Base-by-base conservation (phyloP, 2,113 vertebrate species). In the Dromiciops gliroides region DNA sequence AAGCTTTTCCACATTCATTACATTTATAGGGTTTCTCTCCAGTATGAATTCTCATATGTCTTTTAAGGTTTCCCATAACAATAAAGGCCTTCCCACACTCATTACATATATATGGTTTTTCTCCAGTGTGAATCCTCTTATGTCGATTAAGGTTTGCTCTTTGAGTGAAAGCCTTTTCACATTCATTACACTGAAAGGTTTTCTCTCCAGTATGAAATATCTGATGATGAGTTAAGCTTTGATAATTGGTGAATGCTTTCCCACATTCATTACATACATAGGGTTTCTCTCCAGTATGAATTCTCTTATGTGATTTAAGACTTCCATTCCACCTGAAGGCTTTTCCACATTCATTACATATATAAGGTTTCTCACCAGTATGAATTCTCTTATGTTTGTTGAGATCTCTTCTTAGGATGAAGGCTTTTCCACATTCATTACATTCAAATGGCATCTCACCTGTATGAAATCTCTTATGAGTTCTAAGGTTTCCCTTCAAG, bases 401-500 rank as follows among this genome's bases (percentile, higher is more conserved):
- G 48, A 47, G n/a, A 28, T 28, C 89, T 90, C 98, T 98, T 52
- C 97, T 98, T 37, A 98, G 96, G 47, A 26, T 67, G 48, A 96
- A 52, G 16, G 37, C 50, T 92, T 50, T 90, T 48, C 48, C 93
- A 67, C 31, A 16, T 51, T 67, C 53, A 50, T 50, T 90, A 56
- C 37, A 60, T 48, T 60, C 52, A 19, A 50, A 51, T 25, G 22
- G 31, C 50, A 12, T 53, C 49, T 49, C 88, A 89, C 47, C 48
- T 49, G 92, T 49, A 48, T 93, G 92, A 24, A 93, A 49, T 56
- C 28, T 89, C 67, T 83, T 83, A 83, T 83, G 67, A 23, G 67
- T 83, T 83, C 67, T 83, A 83, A 83, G 67, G n/a, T 83, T 53
- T 89, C 88, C 88, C 31, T 52, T 31, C 16, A 16, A 44, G 12